Base-by-base conservation (phyloP, 2,888 invertebrate species). In the Hecatera dysodea region DNA sequence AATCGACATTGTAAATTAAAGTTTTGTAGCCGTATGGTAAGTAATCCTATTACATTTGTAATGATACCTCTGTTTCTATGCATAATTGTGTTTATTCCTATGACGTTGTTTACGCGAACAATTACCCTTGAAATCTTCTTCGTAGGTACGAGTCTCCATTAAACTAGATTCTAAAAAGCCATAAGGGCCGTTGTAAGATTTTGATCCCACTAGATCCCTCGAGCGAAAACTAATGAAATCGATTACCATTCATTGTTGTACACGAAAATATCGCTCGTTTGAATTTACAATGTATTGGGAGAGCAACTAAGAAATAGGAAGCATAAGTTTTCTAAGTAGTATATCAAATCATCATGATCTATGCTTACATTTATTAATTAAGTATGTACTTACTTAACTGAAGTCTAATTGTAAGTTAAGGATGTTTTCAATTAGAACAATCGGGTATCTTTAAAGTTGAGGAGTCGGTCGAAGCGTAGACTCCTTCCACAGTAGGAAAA, bases 181-280 rank as follows among this genome's bases (percentile, higher is more conserved):
- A 27, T 44, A n/a, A 48, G 46, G 17, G 29, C 19, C 17, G 2
- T 17, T 27, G 36, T 6, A 39, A 29, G 29, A 17, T 24, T 29
- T 39, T 57, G 69, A 69, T 42, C 48, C 27, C 27, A 53, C 19
- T 36, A 36, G 12, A 39, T 29, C 12, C 39, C 22, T 29, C 22
- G 29, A 63, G n/a, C 17, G 53, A 62, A 53, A 71, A 71, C 36
- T 46, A 62, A 71, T 33, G 17, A 55, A 72, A 71, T 72, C 63
- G 72, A 39, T 62, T 22, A 55, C 46, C 27, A 39, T 39, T 46
- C 29, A n/a, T 56, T 6, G 11, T n/a, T 7, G 2, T 22, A 62
- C 36, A n/a, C 36, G 36, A 52, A 71, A 0, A 39, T 48, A 29
- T 39, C 8, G 24, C 53, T 62, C 72, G 53, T 62, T 71, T 55